phyloP scores from a whole-genome alignment of 1,140 invertebrate genomes.

The Leguminivora glycinivorella region DNA sequence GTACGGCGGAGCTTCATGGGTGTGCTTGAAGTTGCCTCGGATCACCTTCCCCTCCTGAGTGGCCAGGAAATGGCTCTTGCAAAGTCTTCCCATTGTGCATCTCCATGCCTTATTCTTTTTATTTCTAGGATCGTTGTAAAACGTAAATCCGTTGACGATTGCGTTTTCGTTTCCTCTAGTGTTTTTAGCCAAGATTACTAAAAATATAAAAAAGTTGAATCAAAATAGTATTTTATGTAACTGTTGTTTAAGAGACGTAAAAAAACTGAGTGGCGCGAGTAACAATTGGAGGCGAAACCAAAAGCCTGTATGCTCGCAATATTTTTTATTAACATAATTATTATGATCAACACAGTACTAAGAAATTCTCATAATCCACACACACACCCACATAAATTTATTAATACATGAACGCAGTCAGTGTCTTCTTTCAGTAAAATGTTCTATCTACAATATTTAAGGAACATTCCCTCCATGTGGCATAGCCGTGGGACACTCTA shows the following conservation, averaged over 20 bases:
- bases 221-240: too few relatives aligned
- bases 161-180: slow-evolving; percentile 35
- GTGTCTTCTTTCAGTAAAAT: too few relatives aligned
- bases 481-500: too few relatives aligned
- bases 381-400: too few relatives aligned
- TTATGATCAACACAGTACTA: not conserved
- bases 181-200: slow-evolving; percentile 24
- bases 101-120: slow-evolving; percentile 29
- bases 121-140: slow-evolving; percentile 29
- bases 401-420: too few relatives aligned
- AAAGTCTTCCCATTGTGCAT: slow-evolving; percentile 33
- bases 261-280: too few relatives aligned
- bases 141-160: slow-evolving; percentile 36
- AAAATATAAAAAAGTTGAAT: not conserved
- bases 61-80: slow-evolving; percentile 31
- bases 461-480: too few relatives aligned
- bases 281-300: too few relatives aligned
- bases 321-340: not conserved
- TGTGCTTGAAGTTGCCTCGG: slow-evolving; percentile 27
- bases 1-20: slow-evolving; percentile 30
- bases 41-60: slow-evolving; percentile 21
- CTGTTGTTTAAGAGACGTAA: too few relatives aligned
- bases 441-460: too few relatives aligned
- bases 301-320: too few relatives aligned
- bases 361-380: not conserved